Evolutionary conservation across 2,797 vertebrate genomes (phyloP).

Genomic region (Melanogrammus aeglefinus): DNA sequence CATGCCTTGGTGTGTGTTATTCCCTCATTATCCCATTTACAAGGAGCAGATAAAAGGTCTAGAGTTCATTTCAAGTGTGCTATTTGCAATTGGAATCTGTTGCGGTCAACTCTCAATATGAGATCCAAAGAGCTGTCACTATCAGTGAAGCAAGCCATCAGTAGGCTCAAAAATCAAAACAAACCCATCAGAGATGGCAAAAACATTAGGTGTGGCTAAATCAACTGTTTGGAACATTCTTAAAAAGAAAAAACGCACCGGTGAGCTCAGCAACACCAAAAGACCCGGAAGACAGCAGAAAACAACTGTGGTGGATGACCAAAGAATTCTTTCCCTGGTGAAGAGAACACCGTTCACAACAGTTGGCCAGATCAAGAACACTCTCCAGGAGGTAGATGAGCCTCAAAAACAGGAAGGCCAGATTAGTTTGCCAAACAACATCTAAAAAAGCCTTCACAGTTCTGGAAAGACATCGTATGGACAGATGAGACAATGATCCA

Average conservation of each 20-base stretch:
- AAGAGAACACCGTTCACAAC: conserved; percentile 24
- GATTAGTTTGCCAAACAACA: too few relatives aligned
- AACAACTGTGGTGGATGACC: conserved; percentile 30
- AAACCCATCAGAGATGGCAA: conserved; percentile 22
- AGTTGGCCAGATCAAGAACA: conserved; percentile 36
- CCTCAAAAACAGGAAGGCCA: too few relatives aligned
- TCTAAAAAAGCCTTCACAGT: too few relatives aligned
- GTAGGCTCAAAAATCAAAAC: conserved; percentile 19
- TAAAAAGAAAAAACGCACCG: conserved; percentile 25
- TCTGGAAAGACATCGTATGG: too few relatives aligned
- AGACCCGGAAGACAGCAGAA: conserved; percentile 23
- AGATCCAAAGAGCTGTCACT: conserved; percentile 1
- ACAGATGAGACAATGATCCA: too few relatives aligned
- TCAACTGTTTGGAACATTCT: conserved; percentile 25
- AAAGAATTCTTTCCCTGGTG: conserved; percentile 29
- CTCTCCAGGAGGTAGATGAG: conserved; percentile 18
- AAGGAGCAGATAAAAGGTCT: too few relatives aligned
- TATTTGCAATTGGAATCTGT: conserved; percentile 29
- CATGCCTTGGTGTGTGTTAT: too few relatives aligned
- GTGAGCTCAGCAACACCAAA: conserved; percentile 27
- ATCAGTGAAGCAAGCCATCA: conserved; percentile 29
- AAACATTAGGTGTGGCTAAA: conserved; percentile 33
- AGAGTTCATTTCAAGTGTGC: too few relatives aligned
- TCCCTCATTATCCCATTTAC: too few relatives aligned
- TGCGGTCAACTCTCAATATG: conserved; percentile 24